Base-by-base conservation (phyloP, 2,888 invertebrate genomes). In the Parasteatoda lunata region DNA sequence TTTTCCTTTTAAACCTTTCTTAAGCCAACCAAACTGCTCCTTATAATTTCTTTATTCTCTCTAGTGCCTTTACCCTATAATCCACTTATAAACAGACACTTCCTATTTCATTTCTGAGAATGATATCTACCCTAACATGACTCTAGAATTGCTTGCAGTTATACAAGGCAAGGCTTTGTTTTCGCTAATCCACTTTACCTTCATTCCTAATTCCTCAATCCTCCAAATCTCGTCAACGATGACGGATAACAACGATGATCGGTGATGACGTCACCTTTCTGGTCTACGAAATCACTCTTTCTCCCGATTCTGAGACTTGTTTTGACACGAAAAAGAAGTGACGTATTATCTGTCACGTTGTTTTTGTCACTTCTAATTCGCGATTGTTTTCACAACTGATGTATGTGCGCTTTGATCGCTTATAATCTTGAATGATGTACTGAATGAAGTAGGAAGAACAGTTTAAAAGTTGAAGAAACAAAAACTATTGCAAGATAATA, bases 111-210 rank as follows among this genome's bases (percentile, higher is more conserved):
- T 13, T 59, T n/a, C n/a, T 59, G 59, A 59, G 9, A n/a, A 59
- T n/a, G 59, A 59, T 59, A 59, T 59, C 59, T 9, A 13, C 59
- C 59, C n/a, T 59, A 59, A 59, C 59, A 59, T n/a, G 59, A 59
- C n/a, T 13, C 59, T n/a, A n/a, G 59, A 59, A 59, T n/a, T 59
- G 59, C 59, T n/a, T 13, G 9, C 59, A 59, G 59, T 59, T 59
- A 59, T 59, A 5, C n/a, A 59, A 59, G 59, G 59, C 30, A 30
- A 30, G n/a, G 59, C 59, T 59, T 59, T 59, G n/a, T 59, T 30
- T 79, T 49, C 30, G 9, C 75, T 83, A 83, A 83, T 83, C 82
- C 82, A 70, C 64, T 30, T 83, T 70, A 70, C 70, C 13, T 48
- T 49, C 64, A 47, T 15, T 45, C 77, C 77, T 77, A 77, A 77